Evolutionary conservation across 2,888 invertebrate species (phyloP), one percentile per base, ranked within the genome.

Genomic region (Pyrgus malvae): DNA sequence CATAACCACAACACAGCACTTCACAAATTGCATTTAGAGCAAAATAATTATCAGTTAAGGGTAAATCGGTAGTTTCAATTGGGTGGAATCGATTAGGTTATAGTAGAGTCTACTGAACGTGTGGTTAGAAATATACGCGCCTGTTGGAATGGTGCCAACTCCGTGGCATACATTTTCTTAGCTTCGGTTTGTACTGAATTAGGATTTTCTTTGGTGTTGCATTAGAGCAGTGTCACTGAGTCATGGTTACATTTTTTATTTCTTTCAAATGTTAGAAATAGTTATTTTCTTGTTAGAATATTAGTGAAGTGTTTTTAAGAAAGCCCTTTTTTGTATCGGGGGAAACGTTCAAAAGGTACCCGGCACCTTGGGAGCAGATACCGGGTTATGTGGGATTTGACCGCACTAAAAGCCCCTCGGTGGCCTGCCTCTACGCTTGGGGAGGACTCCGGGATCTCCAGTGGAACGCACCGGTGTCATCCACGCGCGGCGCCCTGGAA

Each of bases 21-120:
- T 51, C 37, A 27, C 51, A 44, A 51, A 51, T 51, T 51, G 51
- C 51, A 53, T 45, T 44, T 44, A 53, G 19, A 53, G 51, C 51
- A 38, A 53, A 54, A 54, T 54, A 54, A 54, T 51, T 48, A 56
- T 50, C 31, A 50, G 2, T 44, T 45, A 48, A 57, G 53, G 51
- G 54, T 59, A 33, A 54, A 54, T 60, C 59, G 56, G 58, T 49
- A 57, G 66, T 66, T 65, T 64, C 62, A 64, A 63, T 65, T 59
- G 56, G 48, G 46, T 55, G 53, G 64, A 72, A 71, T 76, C 71
- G 72, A 74, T 78, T 80, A 73, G 80, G 78, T 79, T 82, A 81
- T 74, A 70, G 69, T 69, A 68, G 63, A 77, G 78, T 74, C 74
- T 74, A 80, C 79, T 73, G 68, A 72, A 77, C 76, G 72, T 71